Conservation (phyloP, 2,797 vertebrate species). For the Kryptopterus vitreolus region DNA sequence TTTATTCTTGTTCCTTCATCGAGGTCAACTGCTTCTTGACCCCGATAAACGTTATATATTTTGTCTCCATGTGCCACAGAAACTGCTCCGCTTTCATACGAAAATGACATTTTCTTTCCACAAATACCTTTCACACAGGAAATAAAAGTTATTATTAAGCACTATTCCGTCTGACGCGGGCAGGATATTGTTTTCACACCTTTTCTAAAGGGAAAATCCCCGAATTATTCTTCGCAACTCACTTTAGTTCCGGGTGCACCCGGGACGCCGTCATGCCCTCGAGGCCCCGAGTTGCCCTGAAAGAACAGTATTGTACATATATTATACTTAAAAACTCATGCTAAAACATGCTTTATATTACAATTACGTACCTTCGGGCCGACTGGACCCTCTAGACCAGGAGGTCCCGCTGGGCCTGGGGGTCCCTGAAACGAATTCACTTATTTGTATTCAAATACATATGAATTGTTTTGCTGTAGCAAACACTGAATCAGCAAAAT, state of each 20-base stretch:
- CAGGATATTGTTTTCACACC: constrained; percentile 12
- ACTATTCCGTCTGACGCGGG: background rate
- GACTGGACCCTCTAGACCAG: constrained; percentile 49
- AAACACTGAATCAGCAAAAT: background rate
- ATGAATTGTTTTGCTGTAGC: no score
- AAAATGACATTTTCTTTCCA: background rate
- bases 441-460: background rate
- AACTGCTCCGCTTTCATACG: background rate
- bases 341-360: background rate
- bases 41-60: no score
- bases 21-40: no score
- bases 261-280: constrained; percentile 52
- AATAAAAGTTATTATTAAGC: background rate
- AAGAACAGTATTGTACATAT: background rate
- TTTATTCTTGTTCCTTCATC: no score
- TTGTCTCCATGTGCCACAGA: background rate
- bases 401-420: constrained; percentile 51
- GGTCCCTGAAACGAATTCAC: constrained; percentile 53
- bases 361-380: constrained; percentile 54
- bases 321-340: background rate
- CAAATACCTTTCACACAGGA: background rate
- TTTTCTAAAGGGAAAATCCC: background rate
- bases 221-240: constrained; percentile 21
- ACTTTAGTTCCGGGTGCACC: constrained; percentile 59
- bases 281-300: constrained; percentile 60